These are phyloP conservation scores for Melanotaenia parkinsoni DNA, from an alignment of 2,797 vertebrate genomes.

Conservation along the genomic window DNA sequence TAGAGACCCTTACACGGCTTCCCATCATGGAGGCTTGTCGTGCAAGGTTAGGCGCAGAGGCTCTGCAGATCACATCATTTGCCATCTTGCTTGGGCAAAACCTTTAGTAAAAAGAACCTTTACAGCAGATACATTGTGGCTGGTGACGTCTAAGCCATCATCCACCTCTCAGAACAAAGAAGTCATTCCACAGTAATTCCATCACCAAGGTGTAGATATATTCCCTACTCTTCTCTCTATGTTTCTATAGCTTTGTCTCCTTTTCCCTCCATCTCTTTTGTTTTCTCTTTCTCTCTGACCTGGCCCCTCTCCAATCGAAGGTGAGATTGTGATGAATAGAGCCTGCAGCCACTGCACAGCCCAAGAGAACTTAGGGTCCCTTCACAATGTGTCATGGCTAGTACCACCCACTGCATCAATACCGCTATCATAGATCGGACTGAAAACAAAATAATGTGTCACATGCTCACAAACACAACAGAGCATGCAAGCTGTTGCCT, in stretches of 20 bases:
- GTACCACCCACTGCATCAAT: slow-evolving; percentile 58
- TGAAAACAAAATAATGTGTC: slow-evolving; percentile 37
- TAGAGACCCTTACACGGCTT: slow-evolving; percentile 46
- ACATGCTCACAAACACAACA: slow-evolving; percentile 26
- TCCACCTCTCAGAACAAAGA: slow-evolving; percentile 70
- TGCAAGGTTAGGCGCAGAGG: slow-evolving; percentile 51
- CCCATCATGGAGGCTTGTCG: slow-evolving; percentile 44
- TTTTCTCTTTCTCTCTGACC: slow-evolving; percentile 51
- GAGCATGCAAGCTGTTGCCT: slow-evolving; percentile 46
- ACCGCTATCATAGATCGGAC: slow-evolving; percentile 28
- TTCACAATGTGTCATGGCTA: slow-evolving; percentile 27
- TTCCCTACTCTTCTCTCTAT: slow-evolving; percentile 43
- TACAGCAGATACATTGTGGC: slow-evolving; percentile 53
- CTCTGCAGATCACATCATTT: slow-evolving; percentile 63
- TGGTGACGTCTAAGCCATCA: slow-evolving; percentile 56
- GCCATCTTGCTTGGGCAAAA: slow-evolving; percentile 47
- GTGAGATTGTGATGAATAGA: slow-evolving; percentile 74
- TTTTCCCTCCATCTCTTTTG: slow-evolving; percentile 26
- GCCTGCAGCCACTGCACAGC: slow-evolving; percentile 55
- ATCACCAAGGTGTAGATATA: slow-evolving; percentile 72
- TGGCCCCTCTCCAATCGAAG: slow-evolving; percentile 56
- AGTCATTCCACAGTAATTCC: slow-evolving; percentile 73
- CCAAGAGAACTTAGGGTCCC: slow-evolving; percentile 52
- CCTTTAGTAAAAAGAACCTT: slow-evolving; percentile 46
- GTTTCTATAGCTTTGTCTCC: slow-evolving; percentile 47